Evolutionary conservation across 2,888 invertebrate genomes (phyloP), one percentile per base, ranked within the genome.

Genomic region (Abrostola triplasia): DNA sequence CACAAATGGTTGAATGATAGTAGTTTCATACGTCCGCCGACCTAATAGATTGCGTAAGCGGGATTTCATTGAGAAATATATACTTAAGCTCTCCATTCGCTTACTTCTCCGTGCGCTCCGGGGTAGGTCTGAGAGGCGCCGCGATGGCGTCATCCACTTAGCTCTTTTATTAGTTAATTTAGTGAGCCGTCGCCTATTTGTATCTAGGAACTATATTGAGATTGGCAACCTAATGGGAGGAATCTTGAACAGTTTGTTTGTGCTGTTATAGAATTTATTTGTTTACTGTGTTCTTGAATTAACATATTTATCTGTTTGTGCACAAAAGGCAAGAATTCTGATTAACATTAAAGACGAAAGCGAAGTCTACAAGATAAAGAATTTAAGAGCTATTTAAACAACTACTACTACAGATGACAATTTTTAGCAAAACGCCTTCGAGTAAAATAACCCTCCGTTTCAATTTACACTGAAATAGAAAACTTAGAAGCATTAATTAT

Each of bases 131-230:
- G 36, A 48, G 59, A 72, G 79, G 79, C 78, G 78, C 76, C 78
- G 58, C 42, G 41, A 42, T 70, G 76, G 64, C 80, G 79, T 74
- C 79, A 79, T 67, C 70, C 81, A 78, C 70, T 80, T 73, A 76
- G 67, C 64, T 56, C 38, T 60, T 80, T 78, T 80, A 79, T 80
- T 79, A 62, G 73, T 52, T 78, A 80, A 79, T 78, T 75, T 69
- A 76, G 64, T 70, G 55, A 62, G 52, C 36, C 57, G 59, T 52
- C 59, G 55, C 50, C 69, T 65, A 64, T 69, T 53, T 51, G 62
- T 65, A 42, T 59, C 51, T 56, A 60, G 44, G 41, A 56, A 52
- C 56, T 69, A 59, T 66, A 75, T 53, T 64, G 56, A 72, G 76
- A 72, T 72, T 69, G 72, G 48, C 67, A 65, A 61, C 60, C 49